These are phyloP conservation scores for Luperina nickerlii DNA, from an alignment of 2,888 invertebrate genomes.

Conservation along the genomic window DNA sequence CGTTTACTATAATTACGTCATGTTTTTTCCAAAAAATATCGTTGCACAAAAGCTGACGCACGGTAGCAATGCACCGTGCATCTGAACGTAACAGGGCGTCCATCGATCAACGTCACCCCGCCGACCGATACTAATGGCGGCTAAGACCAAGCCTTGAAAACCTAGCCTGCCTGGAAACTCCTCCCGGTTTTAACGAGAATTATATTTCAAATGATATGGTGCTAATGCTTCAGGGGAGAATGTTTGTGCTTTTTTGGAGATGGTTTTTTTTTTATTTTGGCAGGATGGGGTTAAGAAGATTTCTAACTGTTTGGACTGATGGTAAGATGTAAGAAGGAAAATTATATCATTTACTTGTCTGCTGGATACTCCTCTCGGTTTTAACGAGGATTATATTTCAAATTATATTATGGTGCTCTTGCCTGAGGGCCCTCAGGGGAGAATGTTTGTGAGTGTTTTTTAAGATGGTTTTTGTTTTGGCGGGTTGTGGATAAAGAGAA, in stretches of 20 bases:
- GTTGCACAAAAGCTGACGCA: constrained; percentile 55
- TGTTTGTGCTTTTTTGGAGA: constrained; percentile 19
- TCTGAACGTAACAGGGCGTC: constrained; percentile 69
- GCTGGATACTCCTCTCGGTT: background rate
- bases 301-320: background rate
- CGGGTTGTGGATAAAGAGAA: too few relatives aligned
- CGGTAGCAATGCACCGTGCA: constrained; percentile 63
- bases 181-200: constrained; percentile 59
- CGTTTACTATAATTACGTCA: constrained; percentile 23
- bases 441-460: constrained; percentile 1
- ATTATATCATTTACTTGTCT: constrained; percentile 40
- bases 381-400: too few relatives aligned
- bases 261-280: constrained; percentile 5
- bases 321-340: background rate
- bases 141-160: constrained; percentile 73
- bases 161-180: constrained; percentile 62
- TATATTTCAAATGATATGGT: constrained; percentile 64
- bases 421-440: background rate
- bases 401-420: constrained; percentile 41
- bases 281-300: background rate
- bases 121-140: constrained; percentile 81
- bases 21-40: constrained; percentile 44
- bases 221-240: constrained; percentile 35
- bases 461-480: too few relatives aligned
- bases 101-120: constrained; percentile 84